phyloP scores from a whole-genome alignment of 1,140 invertebrate genomes.

The Lasaia peninsularis region DNA sequence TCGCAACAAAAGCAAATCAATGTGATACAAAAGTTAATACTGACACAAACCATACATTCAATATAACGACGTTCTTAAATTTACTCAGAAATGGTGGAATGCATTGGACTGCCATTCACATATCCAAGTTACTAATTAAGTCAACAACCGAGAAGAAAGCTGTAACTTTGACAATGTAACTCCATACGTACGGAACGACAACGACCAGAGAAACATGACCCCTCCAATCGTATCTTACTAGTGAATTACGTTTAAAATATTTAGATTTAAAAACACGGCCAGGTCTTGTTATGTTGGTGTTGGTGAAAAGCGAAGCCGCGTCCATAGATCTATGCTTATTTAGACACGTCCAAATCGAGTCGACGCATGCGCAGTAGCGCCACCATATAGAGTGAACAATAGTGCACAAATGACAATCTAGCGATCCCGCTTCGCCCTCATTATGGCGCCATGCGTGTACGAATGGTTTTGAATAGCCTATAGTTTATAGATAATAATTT shows the following conservation, averaged over 20 bases:
- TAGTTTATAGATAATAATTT: constrained; percentile 17
- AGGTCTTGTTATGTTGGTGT: constrained; percentile 38
- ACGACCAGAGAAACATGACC: constrained; percentile 38
- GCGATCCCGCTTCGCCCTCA: constrained; percentile 51
- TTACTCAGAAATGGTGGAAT: constrained; percentile 52
- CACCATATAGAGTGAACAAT: constrained; percentile 72
- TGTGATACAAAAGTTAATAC: background rate
- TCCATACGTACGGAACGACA: constrained; percentile 60
- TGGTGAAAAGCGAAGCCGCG: constrained; percentile 53
- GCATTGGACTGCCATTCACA: constrained; percentile 74
- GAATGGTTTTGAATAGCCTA: constrained; percentile 29
- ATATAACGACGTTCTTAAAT: constrained; percentile 64
- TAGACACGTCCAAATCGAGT: constrained; percentile 61
- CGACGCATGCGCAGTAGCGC: constrained; percentile 47
- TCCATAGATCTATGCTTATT: constrained; percentile 70
- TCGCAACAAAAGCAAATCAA: constrained; percentile 9
- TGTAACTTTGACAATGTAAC: constrained; percentile 72
- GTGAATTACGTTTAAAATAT: constrained; percentile 9
- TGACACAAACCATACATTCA: constrained; percentile 57
- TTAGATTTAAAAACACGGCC: constrained; percentile 1
- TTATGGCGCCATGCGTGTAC: constrained; percentile 56
- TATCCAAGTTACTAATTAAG: constrained; percentile 76
- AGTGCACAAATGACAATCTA: constrained; percentile 68
- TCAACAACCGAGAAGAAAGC: constrained; percentile 68
- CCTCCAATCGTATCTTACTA: constrained; percentile 17